Evolutionary conservation across 2,113 vertebrate species (phyloP).

Genomic region (Rattus rattus): DNA sequence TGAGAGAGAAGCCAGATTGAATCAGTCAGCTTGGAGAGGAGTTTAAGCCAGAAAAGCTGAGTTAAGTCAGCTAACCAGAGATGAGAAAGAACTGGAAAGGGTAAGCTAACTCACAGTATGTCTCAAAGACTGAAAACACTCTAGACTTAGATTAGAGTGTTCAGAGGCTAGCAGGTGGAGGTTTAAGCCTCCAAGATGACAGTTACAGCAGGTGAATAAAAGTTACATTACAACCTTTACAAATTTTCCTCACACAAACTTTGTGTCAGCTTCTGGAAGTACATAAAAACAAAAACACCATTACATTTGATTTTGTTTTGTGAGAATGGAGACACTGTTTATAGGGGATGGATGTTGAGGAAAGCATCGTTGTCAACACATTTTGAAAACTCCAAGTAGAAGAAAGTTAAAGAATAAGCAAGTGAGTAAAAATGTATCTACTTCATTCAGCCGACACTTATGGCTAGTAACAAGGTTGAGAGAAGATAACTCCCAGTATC

Average conservation of each 20-base stretch:
- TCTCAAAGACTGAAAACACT: too few species aligned
- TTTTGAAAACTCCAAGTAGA: slow-evolving; percentile 65
- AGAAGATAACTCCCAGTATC: slow-evolving; percentile 23
- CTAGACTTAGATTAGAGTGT: too few species aligned
- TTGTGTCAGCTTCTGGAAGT: not conserved
- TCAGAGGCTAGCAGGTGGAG: too few species aligned
- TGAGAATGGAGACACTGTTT: not conserved
- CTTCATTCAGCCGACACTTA: slow-evolving; percentile 68
- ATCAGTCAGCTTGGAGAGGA: too few species aligned
- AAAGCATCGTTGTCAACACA: slow-evolving; percentile 42
- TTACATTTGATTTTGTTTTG: not conserved
- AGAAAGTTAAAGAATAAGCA: slow-evolving; percentile 18
- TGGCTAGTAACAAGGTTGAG: slow-evolving; percentile 50
- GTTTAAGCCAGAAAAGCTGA: too few species aligned
- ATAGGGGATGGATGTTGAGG: slow-evolving; percentile 19
- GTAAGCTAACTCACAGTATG: too few species aligned
- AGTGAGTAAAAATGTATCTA: slow-evolving; percentile 47
- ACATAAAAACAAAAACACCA: not conserved
- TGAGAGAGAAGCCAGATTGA: too few species aligned
- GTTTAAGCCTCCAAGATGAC: too few species aligned
- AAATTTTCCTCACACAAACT: not conserved
- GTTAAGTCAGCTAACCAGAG: too few species aligned
- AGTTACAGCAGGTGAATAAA: too few species aligned
- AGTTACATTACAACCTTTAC: not conserved
- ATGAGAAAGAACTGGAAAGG: too few species aligned